Evolutionary conservation across 2,888 invertebrate species (phyloP).

Genomic region (Gryllus longicercus): DNA sequence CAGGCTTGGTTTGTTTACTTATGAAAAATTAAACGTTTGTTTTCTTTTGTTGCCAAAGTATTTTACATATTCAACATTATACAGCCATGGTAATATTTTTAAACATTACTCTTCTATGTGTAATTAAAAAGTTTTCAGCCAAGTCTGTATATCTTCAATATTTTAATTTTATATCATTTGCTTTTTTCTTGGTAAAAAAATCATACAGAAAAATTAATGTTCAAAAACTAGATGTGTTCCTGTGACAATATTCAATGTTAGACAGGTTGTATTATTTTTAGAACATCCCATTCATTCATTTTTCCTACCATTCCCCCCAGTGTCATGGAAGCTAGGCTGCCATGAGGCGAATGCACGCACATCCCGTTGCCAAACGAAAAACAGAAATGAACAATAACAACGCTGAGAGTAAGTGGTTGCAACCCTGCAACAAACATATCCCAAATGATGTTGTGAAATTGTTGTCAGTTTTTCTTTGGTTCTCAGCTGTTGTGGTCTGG

Average conservation of each 20-base stretch:
- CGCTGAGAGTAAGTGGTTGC: conserved; percentile 25
- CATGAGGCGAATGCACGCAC: conserved; percentile 33
- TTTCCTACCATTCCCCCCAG: conserved; percentile 37
- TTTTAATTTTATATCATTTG: no score
- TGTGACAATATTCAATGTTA: background rate
- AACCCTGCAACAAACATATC: conserved; percentile 18
- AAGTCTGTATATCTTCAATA: no score
- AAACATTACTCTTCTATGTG: no score
- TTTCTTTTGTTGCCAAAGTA: no score
- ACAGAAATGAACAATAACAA: conserved; percentile 18
- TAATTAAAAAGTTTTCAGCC: no score
- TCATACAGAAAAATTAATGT: no score
- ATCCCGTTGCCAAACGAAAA: conserved; percentile 28
- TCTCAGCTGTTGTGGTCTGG: conserved; percentile 26
- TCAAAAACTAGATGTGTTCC: no score
- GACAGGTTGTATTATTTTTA: background rate
- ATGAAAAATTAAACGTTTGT: no score
- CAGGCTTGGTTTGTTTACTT: no score
- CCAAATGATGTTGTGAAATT: conserved; percentile 29
- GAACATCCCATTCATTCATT: conserved; percentile 25
- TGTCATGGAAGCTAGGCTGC: conserved; percentile 38
- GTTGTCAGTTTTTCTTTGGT: conserved; percentile 28
- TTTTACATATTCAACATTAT: no score
- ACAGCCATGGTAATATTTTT: no score
- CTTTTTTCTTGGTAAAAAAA: no score